Percentiles rank a stretch among this genome's conserved stretches.
Conservation (phyloP, 2,797 vertebrate genomes). For the Falco cherrug region DNA sequence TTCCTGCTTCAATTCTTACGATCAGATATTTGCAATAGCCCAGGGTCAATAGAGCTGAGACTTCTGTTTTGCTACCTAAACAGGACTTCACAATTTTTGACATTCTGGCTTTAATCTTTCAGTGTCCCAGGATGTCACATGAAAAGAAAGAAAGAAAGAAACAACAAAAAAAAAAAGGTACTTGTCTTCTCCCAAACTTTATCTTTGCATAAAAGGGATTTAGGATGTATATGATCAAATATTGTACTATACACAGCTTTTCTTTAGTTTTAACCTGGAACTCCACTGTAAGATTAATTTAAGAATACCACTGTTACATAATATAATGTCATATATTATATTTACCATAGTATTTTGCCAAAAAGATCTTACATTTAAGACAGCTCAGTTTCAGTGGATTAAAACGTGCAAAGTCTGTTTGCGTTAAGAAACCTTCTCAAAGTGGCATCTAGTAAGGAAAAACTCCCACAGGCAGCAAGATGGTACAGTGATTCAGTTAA, state of each 20-base stretch:
- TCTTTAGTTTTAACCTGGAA: background rate
- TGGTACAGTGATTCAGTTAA: background rate
- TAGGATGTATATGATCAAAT: background rate
- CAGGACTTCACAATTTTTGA: background rate
- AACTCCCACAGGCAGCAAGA: background rate
- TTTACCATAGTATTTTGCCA: background rate
- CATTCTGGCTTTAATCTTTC: background rate
- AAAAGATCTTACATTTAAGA: background rate
- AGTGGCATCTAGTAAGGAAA: background rate
- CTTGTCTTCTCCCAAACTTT: background rate
- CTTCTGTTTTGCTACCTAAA: background rate
- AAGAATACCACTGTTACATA: background rate
- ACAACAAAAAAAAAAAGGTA: background rate
- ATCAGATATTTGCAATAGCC: background rate
- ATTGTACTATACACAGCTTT: background rate
- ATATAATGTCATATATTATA: background rate
- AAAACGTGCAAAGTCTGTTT: background rate
- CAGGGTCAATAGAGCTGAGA: background rate
- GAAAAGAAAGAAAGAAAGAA: background rate
- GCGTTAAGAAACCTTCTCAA: background rate
- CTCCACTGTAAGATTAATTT: background rate
- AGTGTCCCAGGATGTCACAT: background rate
- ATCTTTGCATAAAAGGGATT: background rate
- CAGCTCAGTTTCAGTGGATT: background rate
- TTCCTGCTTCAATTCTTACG: background rate